Base-by-base conservation (phyloP, 2,888 invertebrate genomes). In the Eurois occulta region DNA sequence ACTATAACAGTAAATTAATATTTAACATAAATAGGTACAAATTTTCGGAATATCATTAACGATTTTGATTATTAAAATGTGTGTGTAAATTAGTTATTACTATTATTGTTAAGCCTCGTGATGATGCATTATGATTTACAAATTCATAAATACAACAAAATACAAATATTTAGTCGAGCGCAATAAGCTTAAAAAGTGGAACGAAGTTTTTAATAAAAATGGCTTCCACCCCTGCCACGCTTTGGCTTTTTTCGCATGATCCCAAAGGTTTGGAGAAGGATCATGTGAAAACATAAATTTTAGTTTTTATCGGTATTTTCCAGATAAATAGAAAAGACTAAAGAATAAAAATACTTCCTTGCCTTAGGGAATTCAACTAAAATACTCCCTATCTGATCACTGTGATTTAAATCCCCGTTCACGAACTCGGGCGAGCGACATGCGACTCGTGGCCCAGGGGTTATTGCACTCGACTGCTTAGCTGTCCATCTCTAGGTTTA, bases 1-100 rank as follows among this genome's bases (percentile, higher is more conserved):
- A 81, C 83, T 83, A 79, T 68, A 79, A 81, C 64, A 76, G 67
- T 46, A 65, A 55, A 65, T 32, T 48, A 43, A 43, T 81, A 75
- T 75, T 64, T 48, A 65, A 65, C 41, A 48, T 32, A 46, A 1
- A n/a, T 65, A 38, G 28, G 48, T 72, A 48, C 18, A 72, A 69
- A 52, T 52, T 48, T 43, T 68, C 55, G 21, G 24, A 48, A 68
- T 69, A 32, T 67, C 4, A 58, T 66, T 52, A 35, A 65, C 16
- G 21, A 28, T 58, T 73, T 78, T 43, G 32, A 32, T 64, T 64
- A 24, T 24, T 77, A 2, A 24, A 41, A 52, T n/a, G 11, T 75
- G 11, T 75, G 48, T 75, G 24, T 60, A 38, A 32, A 58, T 69
- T 66, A 55, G 38, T 43, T 62, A 75, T 35, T 75, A 32, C 55